These are phyloP conservation scores for Arrhopalites spinosus DNA, from an alignment of 2,888 invertebrate species.

Conservation along the genomic window DNA sequence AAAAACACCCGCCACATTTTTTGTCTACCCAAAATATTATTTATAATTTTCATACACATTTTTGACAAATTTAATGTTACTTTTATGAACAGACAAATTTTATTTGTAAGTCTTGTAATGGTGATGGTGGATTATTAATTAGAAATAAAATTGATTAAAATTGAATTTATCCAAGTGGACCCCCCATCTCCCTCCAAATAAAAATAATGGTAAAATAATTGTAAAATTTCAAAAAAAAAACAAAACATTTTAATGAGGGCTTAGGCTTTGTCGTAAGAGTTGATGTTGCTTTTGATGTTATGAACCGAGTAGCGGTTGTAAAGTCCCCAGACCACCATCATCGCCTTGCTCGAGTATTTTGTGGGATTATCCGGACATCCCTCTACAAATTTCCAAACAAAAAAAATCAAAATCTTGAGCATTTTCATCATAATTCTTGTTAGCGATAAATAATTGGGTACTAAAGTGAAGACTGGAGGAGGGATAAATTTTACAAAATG, in stretches of 20 bases:
- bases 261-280: slow-evolving; percentile 49
- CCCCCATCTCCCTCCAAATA: not conserved
- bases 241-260: slow-evolving; percentile 1
- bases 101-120: too few relatives aligned
- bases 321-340: slow-evolving; percentile 90
- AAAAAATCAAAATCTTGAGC: not conserved
- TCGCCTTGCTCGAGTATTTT: slow-evolving; percentile 82
- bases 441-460: not conserved
- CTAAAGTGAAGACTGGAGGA: too few relatives aligned
- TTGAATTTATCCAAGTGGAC: too few relatives aligned
- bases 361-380: slow-evolving; percentile 62
- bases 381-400: not conserved
- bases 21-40: too few relatives aligned
- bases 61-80: too few relatives aligned
- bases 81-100: too few relatives aligned
- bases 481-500: not conserved
- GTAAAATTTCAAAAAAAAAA: not conserved
- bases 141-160: too few relatives aligned
- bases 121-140: too few relatives aligned
- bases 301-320: slow-evolving; percentile 88
- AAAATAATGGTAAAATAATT: not conserved
- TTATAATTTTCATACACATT: too few relatives aligned
- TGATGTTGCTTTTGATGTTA: slow-evolving; percentile 71
- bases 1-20: too few relatives aligned
- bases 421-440: not conserved